phyloP scores from a whole-genome alignment of 2,797 vertebrate species.

The Coccyzus lansbergi region DNA sequence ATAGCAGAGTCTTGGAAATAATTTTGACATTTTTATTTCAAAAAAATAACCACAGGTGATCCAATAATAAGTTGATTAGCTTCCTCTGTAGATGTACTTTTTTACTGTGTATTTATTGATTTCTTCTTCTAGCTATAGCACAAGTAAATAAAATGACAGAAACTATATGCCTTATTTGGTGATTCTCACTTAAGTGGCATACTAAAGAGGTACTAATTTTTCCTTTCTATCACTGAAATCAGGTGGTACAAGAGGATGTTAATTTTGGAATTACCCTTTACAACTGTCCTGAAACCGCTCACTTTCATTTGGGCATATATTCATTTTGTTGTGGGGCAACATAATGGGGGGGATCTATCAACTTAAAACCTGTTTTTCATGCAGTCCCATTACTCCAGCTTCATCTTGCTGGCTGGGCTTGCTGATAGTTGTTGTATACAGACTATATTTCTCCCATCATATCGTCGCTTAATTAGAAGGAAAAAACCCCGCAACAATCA shows the following conservation, averaged over 20 bases:
- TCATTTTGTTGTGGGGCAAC: not conserved
- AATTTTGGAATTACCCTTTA: not conserved
- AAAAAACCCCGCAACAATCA: not conserved
- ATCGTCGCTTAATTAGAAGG: not conserved
- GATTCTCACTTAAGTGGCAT: not conserved
- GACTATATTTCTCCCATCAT: not conserved
- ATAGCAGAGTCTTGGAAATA: not conserved
- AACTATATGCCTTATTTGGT: not conserved
- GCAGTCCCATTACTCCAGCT: not conserved
- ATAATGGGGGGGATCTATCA: fast-evolving
- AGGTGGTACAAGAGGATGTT: not conserved
- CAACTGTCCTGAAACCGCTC: not conserved
- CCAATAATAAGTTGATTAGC: conserved; percentile 11
- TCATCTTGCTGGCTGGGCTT: not conserved
- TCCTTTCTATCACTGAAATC: not conserved
- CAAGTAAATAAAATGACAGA: conserved; percentile 4
- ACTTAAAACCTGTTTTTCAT: not conserved
- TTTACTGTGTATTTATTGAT: conserved; percentile 21
- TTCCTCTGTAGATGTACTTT: conserved; percentile 2
- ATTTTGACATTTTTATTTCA: not conserved
- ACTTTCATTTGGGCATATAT: not conserved
- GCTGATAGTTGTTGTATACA: not conserved
- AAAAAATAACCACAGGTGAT: not conserved
- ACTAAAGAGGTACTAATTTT: not conserved
- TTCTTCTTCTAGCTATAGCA: not conserved